phyloP scores from a whole-genome alignment of 2,113 vertebrate genomes.

The Urocolius indicus region DNA sequence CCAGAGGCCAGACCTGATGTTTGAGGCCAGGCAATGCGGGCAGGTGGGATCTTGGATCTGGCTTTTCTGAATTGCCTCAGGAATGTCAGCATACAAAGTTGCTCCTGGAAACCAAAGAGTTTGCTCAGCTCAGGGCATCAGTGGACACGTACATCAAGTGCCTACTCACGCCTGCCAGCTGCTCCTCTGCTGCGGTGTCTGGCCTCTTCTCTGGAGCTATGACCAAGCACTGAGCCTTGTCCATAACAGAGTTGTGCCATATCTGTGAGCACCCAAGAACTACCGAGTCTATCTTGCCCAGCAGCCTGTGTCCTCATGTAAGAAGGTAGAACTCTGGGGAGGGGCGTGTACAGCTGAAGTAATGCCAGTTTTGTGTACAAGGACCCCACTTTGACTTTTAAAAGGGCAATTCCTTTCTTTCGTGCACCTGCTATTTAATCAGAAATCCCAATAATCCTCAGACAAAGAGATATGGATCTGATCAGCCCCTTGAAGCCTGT shows the following conservation, averaged over 20 bases:
- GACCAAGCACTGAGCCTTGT: background rate
- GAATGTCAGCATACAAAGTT: background rate
- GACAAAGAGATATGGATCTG: background rate
- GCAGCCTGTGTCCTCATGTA: background rate
- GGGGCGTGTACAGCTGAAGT: rapidly evolving
- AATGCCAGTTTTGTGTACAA: background rate
- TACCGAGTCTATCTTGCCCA: background rate
- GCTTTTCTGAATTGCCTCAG: background rate
- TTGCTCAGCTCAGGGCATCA: background rate
- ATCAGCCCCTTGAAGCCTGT: background rate
- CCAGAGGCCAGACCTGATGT: background rate
- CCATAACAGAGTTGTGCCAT: rapidly evolving
- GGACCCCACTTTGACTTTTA: background rate
- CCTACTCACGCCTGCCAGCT: background rate
- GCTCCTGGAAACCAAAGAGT: background rate
- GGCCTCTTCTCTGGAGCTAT: background rate
- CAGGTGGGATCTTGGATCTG: background rate
- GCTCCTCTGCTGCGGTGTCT: background rate
- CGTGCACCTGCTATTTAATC: background rate
- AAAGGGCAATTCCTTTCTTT: background rate
- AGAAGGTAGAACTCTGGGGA: background rate
- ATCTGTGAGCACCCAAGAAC: background rate
- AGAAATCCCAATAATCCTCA: background rate
- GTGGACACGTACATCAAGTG: background rate
- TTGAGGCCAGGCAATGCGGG: background rate